A percentile compares a stretch with the other conserved stretches of the same genome.
These are phyloP conservation scores for Onychostoma macrolepis DNA, from an alignment of 2,113 vertebrate species.

Conservation along the genomic window DNA sequence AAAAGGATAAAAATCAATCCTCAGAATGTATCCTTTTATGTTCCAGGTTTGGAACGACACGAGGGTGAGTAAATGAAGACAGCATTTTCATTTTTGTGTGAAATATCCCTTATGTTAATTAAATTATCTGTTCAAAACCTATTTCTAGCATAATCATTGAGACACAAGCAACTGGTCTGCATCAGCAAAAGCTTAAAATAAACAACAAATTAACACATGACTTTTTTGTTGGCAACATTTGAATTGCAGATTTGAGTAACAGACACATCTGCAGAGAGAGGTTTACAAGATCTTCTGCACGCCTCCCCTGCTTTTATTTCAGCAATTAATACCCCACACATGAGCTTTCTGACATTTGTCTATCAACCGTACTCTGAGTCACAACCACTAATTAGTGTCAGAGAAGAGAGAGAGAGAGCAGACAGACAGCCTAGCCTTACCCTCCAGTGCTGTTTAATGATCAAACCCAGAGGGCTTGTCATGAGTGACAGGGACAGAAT, in stretches of 20 bases:
- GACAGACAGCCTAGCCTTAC: slow-evolving; percentile 55
- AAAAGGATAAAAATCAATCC: background rate
- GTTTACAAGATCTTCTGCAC: slow-evolving; percentile 37
- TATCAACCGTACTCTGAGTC: slow-evolving; percentile 70
- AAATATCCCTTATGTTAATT: background rate
- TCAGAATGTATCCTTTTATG: background rate
- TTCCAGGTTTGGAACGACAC: background rate
- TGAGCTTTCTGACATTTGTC: slow-evolving; percentile 79
- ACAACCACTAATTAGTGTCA: slow-evolving; percentile 75
- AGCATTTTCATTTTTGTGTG: background rate
- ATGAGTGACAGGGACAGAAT: slow-evolving; percentile 59
- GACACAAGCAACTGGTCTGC: background rate
- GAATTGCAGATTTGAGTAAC: slow-evolving; percentile 58
- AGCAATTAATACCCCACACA: slow-evolving; percentile 73
- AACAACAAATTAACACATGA: slow-evolving; percentile 28
- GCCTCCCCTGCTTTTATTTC: slow-evolving; percentile 67
- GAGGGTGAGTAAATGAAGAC: background rate
- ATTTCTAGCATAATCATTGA: background rate
- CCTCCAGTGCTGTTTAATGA: slow-evolving; percentile 62
- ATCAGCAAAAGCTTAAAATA: background rate
- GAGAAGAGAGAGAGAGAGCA: slow-evolving; percentile 49
- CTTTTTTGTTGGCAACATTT: slow-evolving; percentile 47
- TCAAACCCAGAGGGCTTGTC: slow-evolving; percentile 60
- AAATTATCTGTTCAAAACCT: background rate
- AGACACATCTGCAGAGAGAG: slow-evolving; percentile 40